Conservation (phyloP, 2,797 vertebrate species). For the Taenioides sp. region DNA sequence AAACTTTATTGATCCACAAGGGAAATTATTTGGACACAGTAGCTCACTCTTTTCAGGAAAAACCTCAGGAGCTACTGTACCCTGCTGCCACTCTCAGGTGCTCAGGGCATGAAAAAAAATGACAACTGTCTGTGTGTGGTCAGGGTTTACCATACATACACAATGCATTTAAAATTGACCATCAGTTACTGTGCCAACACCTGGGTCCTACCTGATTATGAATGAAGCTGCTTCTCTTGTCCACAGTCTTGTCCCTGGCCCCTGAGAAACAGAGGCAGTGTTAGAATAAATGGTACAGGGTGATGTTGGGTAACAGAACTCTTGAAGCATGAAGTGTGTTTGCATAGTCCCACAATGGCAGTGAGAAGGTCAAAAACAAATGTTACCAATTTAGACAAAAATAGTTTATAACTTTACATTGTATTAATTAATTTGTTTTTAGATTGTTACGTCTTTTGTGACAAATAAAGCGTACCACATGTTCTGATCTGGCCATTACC, state of each 20-base stretch:
- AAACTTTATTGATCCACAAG: too few relatives aligned
- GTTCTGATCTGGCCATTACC: background rate
- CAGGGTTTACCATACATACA: too few relatives aligned
- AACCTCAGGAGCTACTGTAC: too few relatives aligned
- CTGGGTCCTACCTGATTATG: background rate
- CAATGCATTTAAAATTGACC: background rate
- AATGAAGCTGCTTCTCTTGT: background rate
- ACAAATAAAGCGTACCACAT: too few relatives aligned
- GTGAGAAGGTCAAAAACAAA: background rate
- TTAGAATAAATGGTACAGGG: background rate
- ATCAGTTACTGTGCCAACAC: background rate
- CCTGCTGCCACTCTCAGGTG: too few relatives aligned
- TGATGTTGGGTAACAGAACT: background rate
- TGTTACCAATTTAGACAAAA: background rate
- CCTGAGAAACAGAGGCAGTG: background rate
- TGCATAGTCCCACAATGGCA: slow-evolving; percentile 1
- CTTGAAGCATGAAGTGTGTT: background rate
- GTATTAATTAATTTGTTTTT: background rate
- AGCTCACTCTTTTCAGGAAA: too few relatives aligned
- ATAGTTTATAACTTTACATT: background rate
- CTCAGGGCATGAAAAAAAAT: too few relatives aligned
- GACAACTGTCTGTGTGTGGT: too few relatives aligned
- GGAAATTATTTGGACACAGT: too few relatives aligned
- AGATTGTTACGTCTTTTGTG: too few relatives aligned
- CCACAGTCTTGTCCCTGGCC: background rate